Evolutionary conservation across 2,888 invertebrate species (phyloP), one percentile per base, ranked within the genome.

Genomic region (Caenorhabditis zanzibari): DNA sequence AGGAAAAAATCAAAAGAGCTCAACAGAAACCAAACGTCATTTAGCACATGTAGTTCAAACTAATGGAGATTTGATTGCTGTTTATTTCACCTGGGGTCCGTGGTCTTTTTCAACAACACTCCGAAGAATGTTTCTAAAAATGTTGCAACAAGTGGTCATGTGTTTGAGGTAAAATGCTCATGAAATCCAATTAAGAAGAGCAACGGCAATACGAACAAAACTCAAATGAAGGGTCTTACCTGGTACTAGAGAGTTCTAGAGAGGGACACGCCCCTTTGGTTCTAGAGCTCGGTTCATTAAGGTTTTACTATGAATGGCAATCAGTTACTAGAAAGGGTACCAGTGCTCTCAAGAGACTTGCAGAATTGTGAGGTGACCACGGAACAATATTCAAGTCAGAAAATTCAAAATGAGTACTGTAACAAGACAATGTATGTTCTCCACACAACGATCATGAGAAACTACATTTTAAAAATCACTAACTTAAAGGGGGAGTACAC

Each of bases 1-100:
- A 7, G 59, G 72, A 58, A 56, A 41, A n/a, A 35, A 38, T 38
- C 38, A 12, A 6, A 38, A 38, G 38, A 41, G 12, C 28, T 71
- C 41, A 71, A 56, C 56, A 71, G 35, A 71, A 56, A 71, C 56
- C 58, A 56, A 71, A 38, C 58, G 47, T 58, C 56, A 71, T 38
- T 56, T 44, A 71, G 49, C 24, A 59, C 44, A 44, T 63, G 26
- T 63, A 44, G 38, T 63, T 47, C 41, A 26, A 26, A 26, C 24
- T 66, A 66, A 35, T 49, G 22, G 22, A 7, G 5, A 16, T 49
- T 66, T 52, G 49, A 66, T 52, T 66, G 52, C 7, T 66, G n/a
- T 52, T 47, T 22, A 4, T 66, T 66, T 63, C 63, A 63, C 26
- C 63, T 63, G 63, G 10, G 12, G 38, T 26, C 44, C 54, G 63